Conservation (phyloP, 1,140 invertebrate genomes). For the Eciton burchellii region DNA sequence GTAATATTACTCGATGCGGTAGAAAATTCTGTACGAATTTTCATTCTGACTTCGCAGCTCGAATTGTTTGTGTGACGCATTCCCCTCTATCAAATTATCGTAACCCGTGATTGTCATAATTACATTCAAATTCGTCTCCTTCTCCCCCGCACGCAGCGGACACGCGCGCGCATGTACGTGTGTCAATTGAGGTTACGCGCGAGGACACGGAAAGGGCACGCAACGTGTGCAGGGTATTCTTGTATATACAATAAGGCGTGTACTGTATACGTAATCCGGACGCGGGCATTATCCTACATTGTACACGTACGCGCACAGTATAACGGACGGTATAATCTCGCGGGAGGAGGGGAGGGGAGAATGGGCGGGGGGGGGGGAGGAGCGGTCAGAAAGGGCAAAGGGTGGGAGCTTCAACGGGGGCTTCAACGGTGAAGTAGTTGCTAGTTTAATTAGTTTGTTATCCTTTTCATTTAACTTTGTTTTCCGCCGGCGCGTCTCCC, state of each 20-base stretch:
- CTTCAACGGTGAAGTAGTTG: slow-evolving; percentile 62
- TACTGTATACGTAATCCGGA: not conserved
- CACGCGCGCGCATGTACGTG: no score
- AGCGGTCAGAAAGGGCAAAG: not conserved
- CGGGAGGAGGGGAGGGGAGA: not conserved
- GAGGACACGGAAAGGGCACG: not conserved
- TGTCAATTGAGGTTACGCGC: not conserved
- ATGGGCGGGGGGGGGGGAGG: not conserved
- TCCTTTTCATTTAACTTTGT: slow-evolving; percentile 76
- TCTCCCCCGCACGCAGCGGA: no score
- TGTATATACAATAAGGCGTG: not conserved
- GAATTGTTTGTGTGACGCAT: no score
- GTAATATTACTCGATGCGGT: no score
- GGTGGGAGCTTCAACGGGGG: slow-evolving; percentile 35
- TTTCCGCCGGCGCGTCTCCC: slow-evolving; percentile 55
- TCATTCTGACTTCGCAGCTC: no score
- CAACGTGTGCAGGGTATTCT: slow-evolving; percentile 1
- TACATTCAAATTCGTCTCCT: not conserved
- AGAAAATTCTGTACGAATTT: no score
- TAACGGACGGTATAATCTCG: slow-evolving; percentile 21
- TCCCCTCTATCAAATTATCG: not conserved
- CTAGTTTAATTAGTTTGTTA: slow-evolving; percentile 80
- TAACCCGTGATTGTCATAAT: not conserved
- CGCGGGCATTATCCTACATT: not conserved
- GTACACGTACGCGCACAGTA: not conserved